These are phyloP conservation scores for Aspidiotus rigidus DNA, from an alignment of 2,888 invertebrate species.

Conservation along the genomic window DNA sequence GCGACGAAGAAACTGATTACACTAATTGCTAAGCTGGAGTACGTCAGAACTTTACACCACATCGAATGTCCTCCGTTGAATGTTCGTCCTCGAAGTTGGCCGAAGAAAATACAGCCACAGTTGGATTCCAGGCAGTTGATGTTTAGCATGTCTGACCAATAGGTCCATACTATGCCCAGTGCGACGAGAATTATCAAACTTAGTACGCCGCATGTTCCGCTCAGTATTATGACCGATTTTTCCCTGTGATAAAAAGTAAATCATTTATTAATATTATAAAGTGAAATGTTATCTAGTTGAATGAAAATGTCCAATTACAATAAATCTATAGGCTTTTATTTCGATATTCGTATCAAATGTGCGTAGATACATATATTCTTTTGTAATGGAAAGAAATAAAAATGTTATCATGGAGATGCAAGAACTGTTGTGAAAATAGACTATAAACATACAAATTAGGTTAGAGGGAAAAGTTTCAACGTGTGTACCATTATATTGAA, in stretches of 20 bases:
- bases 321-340: too few relatives aligned
- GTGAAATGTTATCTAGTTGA: too few relatives aligned
- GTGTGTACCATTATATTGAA: too few relatives aligned
- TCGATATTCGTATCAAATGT: too few relatives aligned
- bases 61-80: slow-evolving; percentile 20
- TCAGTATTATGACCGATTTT: slow-evolving; percentile 15
- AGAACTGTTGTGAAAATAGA: too few relatives aligned
- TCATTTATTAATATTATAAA: background rate
- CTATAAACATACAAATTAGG: too few relatives aligned
- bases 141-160: slow-evolving; percentile 24
- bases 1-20: slow-evolving; percentile 20
- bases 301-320: too few relatives aligned
- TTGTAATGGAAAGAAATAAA: too few relatives aligned
- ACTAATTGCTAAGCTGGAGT: background rate
- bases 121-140: slow-evolving; percentile 13
- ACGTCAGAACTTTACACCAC: slow-evolving; percentile 21
- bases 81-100: slow-evolving; percentile 2
- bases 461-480: too few relatives aligned
- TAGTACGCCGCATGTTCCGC: slow-evolving; percentile 23
- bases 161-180: slow-evolving; percentile 25
- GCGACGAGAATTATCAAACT: slow-evolving; percentile 18
- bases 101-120: slow-evolving; percentile 28
- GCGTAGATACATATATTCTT: too few relatives aligned
- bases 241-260: slow-evolving; percentile 4
- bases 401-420: too few relatives aligned